These are phyloP conservation scores for Porites australiensis DNA, from an alignment of 64 coral and sea anemone species.

Conservation along the genomic window DNA sequence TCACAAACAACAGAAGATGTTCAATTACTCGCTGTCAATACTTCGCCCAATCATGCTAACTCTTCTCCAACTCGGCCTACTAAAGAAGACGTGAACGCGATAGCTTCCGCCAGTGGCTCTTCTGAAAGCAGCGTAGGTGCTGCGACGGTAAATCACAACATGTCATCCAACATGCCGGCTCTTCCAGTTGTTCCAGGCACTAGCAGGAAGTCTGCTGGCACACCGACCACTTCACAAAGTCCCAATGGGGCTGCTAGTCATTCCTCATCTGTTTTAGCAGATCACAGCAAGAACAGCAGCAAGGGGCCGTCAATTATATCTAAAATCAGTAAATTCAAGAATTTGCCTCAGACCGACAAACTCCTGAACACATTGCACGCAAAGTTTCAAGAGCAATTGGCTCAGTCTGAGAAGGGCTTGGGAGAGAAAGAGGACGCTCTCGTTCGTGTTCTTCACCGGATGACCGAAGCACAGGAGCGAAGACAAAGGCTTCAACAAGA, in stretches of 20 bases:
- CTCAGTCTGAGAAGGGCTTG: not conserved
- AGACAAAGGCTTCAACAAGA: slow-evolving; percentile 18
- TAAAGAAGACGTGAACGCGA: not conserved
- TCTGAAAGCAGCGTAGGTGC: not conserved
- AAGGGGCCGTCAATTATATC: not conserved
- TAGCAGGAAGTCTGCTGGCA: not conserved
- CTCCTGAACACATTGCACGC: slow-evolving; percentile 6
- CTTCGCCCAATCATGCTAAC: not conserved
- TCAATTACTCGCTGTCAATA: not conserved
- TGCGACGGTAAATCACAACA: not conserved
- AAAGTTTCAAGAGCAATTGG: slow-evolving; percentile 16
- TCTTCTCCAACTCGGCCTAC: not conserved
- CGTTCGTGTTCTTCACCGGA: not conserved
- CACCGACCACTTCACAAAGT: not conserved
- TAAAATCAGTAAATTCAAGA: not conserved
- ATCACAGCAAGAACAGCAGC: not conserved
- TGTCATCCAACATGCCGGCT: not conserved
- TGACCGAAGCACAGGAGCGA: not conserved
- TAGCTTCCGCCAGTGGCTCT: not conserved
- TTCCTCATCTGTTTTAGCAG: not conserved
- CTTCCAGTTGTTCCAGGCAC: not conserved
- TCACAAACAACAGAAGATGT: not conserved
- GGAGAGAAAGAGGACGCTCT: not conserved
- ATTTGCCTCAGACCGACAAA: not conserved
- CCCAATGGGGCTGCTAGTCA: not conserved